Base-by-base conservation (phyloP, 2,113 vertebrate genomes). In the Pantherophis guttatus region DNA sequence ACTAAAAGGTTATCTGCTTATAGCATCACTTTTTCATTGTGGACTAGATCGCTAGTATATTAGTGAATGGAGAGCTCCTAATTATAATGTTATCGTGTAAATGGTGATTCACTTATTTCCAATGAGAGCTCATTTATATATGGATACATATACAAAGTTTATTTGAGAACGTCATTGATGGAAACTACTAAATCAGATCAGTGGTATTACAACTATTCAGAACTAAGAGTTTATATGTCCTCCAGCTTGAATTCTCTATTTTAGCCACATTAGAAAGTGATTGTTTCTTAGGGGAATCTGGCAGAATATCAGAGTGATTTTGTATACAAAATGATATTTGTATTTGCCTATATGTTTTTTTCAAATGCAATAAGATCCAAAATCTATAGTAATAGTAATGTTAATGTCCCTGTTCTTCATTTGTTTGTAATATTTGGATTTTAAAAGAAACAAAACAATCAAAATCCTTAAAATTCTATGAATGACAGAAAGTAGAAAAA, bases 331-430 rank as follows among this genome's bases (percentile, higher is more conserved):
- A 52, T 17, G 9, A 29, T 33, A 44, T 58, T 55, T 88, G 9
- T 52, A 48, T 88, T 88, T 9, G n/a, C 24, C 52, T 55, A 23
- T 54, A 75, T 21, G 19, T 3, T 53, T 8, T 88, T 95, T 91
- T 19, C 23, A 17, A 62, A 1, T 70, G 87, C 21, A 48, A 9
- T 91, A 90, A 92, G 57, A 90, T 11, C 10, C 55, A 92, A 89
- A 93, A 93, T 93, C 88, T 81, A 54, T 53, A 86, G 0, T 92
- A 91, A 90, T 58, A 87, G 92, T 96, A 94, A 93, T 87, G 93
- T 75, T 89, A 94, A 53, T 92, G 94, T 93, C 96, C 95, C 95
- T 93, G 70, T 90, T 94, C 94, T 92, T 96, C 92, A 93, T 53
- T 97, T 96, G 94, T 95, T 95, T 8, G 26, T 15, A 54, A 6